Percentiles rank a stretch among this genome's conserved stretches.
Conservation (phyloP, 1,140 invertebrate species). For the Megathymus violae region DNA sequence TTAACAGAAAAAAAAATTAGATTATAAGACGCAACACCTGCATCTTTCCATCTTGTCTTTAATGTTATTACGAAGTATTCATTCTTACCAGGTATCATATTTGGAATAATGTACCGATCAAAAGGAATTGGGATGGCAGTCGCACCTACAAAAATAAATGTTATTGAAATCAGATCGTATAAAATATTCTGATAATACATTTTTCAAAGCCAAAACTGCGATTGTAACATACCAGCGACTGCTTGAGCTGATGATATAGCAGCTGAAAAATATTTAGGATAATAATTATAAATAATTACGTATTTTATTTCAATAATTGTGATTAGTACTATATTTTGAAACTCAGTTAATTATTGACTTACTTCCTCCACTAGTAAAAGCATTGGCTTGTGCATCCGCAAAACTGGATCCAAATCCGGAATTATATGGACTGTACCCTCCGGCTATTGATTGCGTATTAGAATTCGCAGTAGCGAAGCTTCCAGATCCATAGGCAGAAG, state of each 20-base stretch:
- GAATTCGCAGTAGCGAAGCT: slow-evolving; percentile 7
- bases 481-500: not conserved
- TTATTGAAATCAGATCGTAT: not conserved
- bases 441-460: not conserved
- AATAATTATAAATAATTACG: not conserved
- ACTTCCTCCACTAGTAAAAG: slow-evolving; percentile 14
- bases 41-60: too few species aligned
- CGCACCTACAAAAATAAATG: slow-evolving; percentile 37
- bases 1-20: too few species aligned
- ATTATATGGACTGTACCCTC: not conserved
- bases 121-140: slow-evolving; percentile 44
- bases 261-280: not conserved
- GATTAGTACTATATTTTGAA: too few species aligned
- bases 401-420: not conserved
- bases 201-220: not conserved
- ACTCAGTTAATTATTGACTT: not conserved
- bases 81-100: slow-evolving; percentile 48
- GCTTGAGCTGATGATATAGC: not conserved
- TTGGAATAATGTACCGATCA: slow-evolving; percentile 47
- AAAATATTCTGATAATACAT: not conserved
- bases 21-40: too few species aligned
- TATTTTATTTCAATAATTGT: too few species aligned
- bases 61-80: too few species aligned
- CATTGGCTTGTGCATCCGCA: slow-evolving; percentile 15
- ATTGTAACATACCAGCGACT: slow-evolving; percentile 1